These are phyloP conservation scores for Pimpla rufipes DNA, from an alignment of 2,888 invertebrate genomes.

Conservation along the genomic window DNA sequence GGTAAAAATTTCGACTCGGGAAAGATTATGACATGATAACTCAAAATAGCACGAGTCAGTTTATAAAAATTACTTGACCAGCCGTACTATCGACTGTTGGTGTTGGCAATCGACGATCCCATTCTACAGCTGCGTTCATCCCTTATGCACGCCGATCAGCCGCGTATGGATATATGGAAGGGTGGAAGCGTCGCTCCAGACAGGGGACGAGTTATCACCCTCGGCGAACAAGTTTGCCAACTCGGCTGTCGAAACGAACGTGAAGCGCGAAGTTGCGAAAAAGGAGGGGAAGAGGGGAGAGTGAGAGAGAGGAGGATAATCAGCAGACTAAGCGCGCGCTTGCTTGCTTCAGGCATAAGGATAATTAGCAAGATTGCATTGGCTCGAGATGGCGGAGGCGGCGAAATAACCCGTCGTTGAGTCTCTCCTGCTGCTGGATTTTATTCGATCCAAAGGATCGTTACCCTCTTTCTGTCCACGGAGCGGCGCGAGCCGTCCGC, in stretches of 20 bases:
- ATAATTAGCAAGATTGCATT: conserved; percentile 57
- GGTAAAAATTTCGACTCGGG: too few relatives aligned
- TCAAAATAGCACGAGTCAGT: too few relatives aligned
- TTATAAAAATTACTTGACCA: too few relatives aligned
- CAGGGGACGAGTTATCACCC: not conserved
- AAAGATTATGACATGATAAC: too few relatives aligned
- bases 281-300: not conserved
- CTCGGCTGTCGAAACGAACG: conserved; percentile 4
- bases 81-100: too few relatives aligned
- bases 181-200: not conserved
- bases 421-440: conserved; percentile 51
- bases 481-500: conserved; percentile 20
- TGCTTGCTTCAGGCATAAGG: conserved; percentile 12
- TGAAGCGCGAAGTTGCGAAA: conserved; percentile 27
- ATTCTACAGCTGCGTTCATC: too few relatives aligned
- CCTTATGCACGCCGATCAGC: too few relatives aligned
- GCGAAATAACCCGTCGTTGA: conserved; percentile 25
- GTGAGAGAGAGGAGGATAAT: not conserved
- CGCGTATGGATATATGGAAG: not conserved
- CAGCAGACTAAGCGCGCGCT: conserved; percentile 15
- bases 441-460: conserved; percentile 58
- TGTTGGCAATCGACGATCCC: too few relatives aligned
- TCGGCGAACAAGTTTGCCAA: not conserved
- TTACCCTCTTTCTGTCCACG: conserved; percentile 42
- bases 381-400: conserved; percentile 12